Conservation (phyloP, 2,888 invertebrate species). For the Carterocephalus palaemon region DNA sequence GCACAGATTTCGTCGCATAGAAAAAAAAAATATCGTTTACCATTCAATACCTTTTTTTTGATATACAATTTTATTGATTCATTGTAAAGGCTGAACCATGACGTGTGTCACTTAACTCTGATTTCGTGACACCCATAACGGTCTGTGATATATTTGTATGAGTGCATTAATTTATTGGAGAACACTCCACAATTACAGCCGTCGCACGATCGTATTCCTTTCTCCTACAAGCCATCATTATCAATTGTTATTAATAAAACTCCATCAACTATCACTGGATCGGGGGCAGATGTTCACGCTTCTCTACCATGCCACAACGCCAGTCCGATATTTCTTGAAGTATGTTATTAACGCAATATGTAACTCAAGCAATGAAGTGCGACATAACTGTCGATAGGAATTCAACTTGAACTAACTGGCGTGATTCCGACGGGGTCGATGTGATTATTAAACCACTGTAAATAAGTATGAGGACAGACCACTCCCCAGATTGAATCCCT, state of each 20-base stretch:
- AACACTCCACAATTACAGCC: conserved; percentile 21
- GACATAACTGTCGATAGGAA: conserved; percentile 8
- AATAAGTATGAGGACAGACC: no score
- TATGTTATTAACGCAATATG: conserved; percentile 14
- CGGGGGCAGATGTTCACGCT: conserved; percentile 40
- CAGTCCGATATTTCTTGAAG: conserved; percentile 11
- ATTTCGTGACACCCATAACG: no score
- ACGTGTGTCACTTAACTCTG: no score
- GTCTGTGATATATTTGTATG: no score
- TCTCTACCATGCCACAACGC: conserved; percentile 39
- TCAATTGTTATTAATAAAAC: conserved; percentile 66
- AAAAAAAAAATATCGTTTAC: no score
- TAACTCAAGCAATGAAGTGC: background rate
- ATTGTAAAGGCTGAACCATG: no score
- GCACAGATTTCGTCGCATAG: no score
- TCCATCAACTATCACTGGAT: conserved; percentile 53
- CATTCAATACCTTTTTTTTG: no score
- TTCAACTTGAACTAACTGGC: background rate
- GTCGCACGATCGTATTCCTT: conserved; percentile 38
- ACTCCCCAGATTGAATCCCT: no score
- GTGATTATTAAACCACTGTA: background rate
- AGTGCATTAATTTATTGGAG: conserved; percentile 15
- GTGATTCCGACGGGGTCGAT: background rate
- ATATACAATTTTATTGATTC: no score
- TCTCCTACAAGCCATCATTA: conserved; percentile 49